phyloP scores from a whole-genome alignment of 2,113 vertebrate genomes.

The Spea multiplicata region DNA sequence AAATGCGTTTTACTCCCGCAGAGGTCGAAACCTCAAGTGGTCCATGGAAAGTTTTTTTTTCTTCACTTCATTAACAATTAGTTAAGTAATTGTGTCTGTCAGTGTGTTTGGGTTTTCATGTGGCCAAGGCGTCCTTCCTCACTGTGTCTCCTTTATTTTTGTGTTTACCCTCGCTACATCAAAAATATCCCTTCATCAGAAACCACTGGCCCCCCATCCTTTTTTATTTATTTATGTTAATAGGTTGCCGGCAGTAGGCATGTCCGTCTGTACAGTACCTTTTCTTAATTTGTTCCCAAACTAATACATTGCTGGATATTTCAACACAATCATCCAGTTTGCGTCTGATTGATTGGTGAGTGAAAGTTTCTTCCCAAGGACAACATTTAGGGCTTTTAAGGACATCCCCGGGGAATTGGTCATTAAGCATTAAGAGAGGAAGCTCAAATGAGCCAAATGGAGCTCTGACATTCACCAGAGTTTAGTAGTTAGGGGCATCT shows the following conservation, averaged over 20 bases:
- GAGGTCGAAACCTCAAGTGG: constrained; percentile 76
- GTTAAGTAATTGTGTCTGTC: constrained; percentile 79
- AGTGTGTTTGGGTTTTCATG: constrained; percentile 73
- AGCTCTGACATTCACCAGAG: constrained; percentile 61
- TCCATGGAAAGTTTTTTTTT: constrained; percentile 72
- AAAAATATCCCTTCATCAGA: constrained; percentile 5
- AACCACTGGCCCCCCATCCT: no score
- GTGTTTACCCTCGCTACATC: constrained; percentile 58
- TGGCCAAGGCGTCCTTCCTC: constrained; percentile 70
- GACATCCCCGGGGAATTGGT: constrained; percentile 63
- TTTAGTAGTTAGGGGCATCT: constrained; percentile 59
- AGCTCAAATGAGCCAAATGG: constrained; percentile 61
- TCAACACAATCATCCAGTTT: constrained; percentile 63
- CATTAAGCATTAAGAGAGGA: constrained; percentile 64
- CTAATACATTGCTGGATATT: constrained; percentile 60
- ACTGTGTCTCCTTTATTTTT: constrained; percentile 57
- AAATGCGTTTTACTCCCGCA: constrained; percentile 71
- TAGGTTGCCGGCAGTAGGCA: constrained; percentile 41
- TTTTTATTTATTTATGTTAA: no score
- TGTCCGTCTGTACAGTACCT: constrained; percentile 47
- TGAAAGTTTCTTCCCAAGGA: constrained; percentile 66
- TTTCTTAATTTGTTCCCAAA: constrained; percentile 68
- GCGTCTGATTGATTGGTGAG: constrained; percentile 63
- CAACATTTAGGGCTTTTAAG: constrained; percentile 63
- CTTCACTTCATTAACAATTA: constrained; percentile 83